Evolutionary conservation across 2,113 vertebrate species (phyloP).

Genomic region (Ophthalmolycus amberensis): DNA sequence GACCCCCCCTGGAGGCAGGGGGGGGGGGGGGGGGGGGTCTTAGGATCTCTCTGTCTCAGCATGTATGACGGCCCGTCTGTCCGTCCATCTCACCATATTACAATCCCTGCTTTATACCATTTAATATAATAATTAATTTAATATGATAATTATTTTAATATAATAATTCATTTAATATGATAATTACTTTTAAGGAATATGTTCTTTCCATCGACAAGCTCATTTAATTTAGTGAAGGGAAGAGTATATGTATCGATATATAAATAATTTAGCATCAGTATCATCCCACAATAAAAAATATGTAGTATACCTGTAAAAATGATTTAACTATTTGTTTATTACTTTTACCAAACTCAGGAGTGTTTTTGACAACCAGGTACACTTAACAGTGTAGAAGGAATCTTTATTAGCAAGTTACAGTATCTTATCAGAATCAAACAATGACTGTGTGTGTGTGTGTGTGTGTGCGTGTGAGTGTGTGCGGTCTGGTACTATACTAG

Average conservation of each 20-base stretch:
- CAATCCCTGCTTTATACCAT: not conserved
- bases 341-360: not conserved
- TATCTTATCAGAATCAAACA: slow-evolving; percentile 9
- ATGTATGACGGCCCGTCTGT: not conserved
- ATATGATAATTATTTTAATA: not conserved
- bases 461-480: slow-evolving; percentile 8
- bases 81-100: slow-evolving; percentile 29
- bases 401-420: not conserved
- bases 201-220: not conserved
- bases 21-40: no score
- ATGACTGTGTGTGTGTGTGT: not conserved
- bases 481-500: slow-evolving; percentile 5
- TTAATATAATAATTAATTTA: not conserved
- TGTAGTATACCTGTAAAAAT: not conserved
- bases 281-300: not conserved
- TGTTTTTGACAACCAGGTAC: not conserved
- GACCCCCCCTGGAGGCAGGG: no score
- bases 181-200: not conserved
- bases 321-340: not conserved
- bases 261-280: not conserved
- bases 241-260: no score
- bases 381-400: not conserved
- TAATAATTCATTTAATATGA: not conserved
- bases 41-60: slow-evolving; percentile 18
- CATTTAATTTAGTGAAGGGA: no score